These are phyloP conservation scores for Dinomys branickii DNA, from an alignment of 2,113 vertebrate species.

Conservation along the genomic window DNA sequence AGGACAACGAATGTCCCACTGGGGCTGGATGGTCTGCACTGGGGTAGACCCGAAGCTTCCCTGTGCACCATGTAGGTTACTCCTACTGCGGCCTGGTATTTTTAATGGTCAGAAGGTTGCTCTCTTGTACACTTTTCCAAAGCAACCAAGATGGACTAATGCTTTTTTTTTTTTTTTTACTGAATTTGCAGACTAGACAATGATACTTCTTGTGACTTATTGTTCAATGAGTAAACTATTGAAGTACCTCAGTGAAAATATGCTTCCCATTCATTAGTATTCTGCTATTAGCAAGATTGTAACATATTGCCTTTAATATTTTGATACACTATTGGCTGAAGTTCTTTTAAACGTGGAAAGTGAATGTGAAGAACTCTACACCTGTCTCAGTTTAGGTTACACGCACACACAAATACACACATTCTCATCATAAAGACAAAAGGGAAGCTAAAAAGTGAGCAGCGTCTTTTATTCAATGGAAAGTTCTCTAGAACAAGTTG, in stretches of 20 bases:
- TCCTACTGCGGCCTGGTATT: fast-evolving
- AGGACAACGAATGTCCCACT: neutral
- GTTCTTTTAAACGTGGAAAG: slow-evolving; percentile 76
- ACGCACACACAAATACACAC: fast-evolving
- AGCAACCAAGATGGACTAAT: neutral
- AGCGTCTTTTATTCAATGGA: slow-evolving; percentile 74
- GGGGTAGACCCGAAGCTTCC: neutral
- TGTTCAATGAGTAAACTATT: slow-evolving; percentile 48
- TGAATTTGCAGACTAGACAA: neutral
- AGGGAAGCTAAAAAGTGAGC: slow-evolving; percentile 55
- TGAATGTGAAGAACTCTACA: slow-evolving; percentile 79
- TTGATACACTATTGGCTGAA: slow-evolving; percentile 79
- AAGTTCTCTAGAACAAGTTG: slow-evolving; percentile 76
- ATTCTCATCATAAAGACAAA: neutral
- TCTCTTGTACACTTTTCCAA: neutral
- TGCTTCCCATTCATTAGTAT: slow-evolving; percentile 61
- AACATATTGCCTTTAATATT: slow-evolving; percentile 76
- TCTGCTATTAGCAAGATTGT: slow-evolving; percentile 68
- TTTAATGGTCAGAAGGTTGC: neutral
- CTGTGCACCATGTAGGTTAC: neutral
- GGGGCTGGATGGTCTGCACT: neutral
- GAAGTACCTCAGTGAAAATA: neutral
- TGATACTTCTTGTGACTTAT: slow-evolving; percentile 43
- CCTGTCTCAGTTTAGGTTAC: slow-evolving; percentile 72
- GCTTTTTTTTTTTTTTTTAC: neutral